Conservation (phyloP, 1,140 invertebrate species). For the Pseudoatta argentina region DNA sequence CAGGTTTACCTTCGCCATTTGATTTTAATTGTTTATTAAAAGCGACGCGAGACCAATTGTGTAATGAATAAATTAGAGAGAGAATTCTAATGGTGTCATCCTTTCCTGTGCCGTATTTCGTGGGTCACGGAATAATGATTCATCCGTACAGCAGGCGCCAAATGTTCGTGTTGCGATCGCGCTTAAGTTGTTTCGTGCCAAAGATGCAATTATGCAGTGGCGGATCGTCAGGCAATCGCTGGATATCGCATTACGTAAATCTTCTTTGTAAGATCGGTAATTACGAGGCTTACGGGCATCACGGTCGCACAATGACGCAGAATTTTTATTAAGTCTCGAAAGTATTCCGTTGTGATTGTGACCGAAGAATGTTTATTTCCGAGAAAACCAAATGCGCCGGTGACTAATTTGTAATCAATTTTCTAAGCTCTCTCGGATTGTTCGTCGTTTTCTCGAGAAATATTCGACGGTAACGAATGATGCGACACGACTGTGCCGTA, state of each 20-base stretch:
- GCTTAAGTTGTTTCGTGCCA: slow-evolving; percentile 49
- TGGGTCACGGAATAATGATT: slow-evolving; percentile 8
- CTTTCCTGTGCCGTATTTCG: not conserved
- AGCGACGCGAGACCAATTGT: not conserved
- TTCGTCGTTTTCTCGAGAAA: not conserved
- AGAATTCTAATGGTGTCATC: slow-evolving; percentile 4
- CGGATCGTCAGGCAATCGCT: slow-evolving; percentile 12
- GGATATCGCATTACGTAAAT: slow-evolving; percentile 65
- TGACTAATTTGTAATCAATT: slow-evolving; percentile 44
- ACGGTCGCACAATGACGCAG: slow-evolving; percentile 34
- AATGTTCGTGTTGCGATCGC: slow-evolving; percentile 34
- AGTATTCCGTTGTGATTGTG: not conserved
- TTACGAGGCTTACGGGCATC: slow-evolving; percentile 14
- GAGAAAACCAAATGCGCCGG: slow-evolving; percentile 6
- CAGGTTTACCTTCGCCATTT: not conserved
- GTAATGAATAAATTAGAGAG: not conserved
- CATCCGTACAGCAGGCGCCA: not conserved
- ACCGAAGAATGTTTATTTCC: not conserved
- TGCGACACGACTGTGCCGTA: not conserved
- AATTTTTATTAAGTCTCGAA: slow-evolving; percentile 16
- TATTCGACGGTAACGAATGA: not conserved
- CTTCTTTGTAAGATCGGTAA: slow-evolving; percentile 24
- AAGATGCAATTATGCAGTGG: slow-evolving; percentile 47
- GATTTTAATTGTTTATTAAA: not conserved
- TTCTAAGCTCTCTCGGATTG: not conserved